Conservation (phyloP, 2,888 invertebrate species). For the Papilio elwesi region DNA sequence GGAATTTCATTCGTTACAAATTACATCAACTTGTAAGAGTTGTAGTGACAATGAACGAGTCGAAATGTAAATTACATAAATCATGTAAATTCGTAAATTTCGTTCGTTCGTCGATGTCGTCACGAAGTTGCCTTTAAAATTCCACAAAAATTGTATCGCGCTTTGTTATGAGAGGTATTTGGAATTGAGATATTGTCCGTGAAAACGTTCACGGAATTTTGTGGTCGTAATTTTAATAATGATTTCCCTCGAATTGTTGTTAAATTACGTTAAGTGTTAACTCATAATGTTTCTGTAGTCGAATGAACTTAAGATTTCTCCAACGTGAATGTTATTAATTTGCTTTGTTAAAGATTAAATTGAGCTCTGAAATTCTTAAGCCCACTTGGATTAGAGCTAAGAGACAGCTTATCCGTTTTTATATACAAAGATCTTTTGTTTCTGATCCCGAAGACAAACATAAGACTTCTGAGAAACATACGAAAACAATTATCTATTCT, state of each 20-base stretch:
- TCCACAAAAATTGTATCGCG: constrained; percentile 60
- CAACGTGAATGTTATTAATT: no score
- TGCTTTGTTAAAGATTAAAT: no score
- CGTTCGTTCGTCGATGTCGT: constrained; percentile 50
- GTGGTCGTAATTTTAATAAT: constrained; percentile 21
- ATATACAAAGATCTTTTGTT: no score
- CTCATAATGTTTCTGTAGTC: not conserved
- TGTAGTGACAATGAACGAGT: constrained; percentile 54
- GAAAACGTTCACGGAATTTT: constrained; percentile 48
- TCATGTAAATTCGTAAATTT: constrained; percentile 66
- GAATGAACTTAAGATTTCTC: not conserved
- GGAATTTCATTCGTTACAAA: constrained; percentile 19
- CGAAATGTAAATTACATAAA: constrained; percentile 66
- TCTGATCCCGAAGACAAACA: no score
- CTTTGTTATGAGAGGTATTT: constrained; percentile 52
- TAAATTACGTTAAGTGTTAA: constrained; percentile 28
- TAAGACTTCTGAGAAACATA: no score
- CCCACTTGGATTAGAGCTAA: no score
- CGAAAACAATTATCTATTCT: no score
- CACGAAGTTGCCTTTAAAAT: constrained; percentile 56
- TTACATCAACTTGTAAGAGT: constrained; percentile 31
- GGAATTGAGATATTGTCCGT: constrained; percentile 63
- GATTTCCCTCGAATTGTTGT: not conserved
- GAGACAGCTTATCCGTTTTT: no score
- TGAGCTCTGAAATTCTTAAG: no score